Evolutionary conservation across 1,140 invertebrate species (phyloP), one percentile per base, ranked within the genome.

Genomic region (Drosophila nigromelanica): DNA sequence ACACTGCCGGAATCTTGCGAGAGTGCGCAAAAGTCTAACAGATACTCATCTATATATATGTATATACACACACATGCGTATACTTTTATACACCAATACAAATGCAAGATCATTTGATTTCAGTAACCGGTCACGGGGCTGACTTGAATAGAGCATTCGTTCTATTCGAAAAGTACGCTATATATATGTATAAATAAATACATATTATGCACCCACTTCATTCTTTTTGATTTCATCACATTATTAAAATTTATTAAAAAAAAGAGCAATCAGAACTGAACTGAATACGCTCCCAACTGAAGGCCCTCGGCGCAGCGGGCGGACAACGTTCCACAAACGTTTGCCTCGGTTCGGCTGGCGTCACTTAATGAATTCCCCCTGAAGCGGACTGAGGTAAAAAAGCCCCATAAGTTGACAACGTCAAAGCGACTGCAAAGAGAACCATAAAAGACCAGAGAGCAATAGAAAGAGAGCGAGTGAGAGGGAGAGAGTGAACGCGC

Each of bases 321-420:
- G 50, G 30, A 51, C 45, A 64, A 42, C 47, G 59, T 21, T 73
- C 43, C 73, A 55, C 21, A 70, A 48, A 56, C 58, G 78, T 61
- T 73, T 59, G 70, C 51, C 27, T 60, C 62, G 63, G 27, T 33
- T 47, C 51, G 51, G 75, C 39, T 63, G 64, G 50, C 59, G 64
- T 78, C 61, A 75, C 56, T 58, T 45, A 82, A 81, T 81, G 64
- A 81, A 66, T 59, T 52, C 12, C 66, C 66, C 42, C 51, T 33
- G 24, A 52, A 30, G 39, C 18, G 55, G 52, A 55, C 33, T 5
- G 12, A 37, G 42, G 8, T n/a, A 30, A 50, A 54, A 70, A 70
- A 74, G 52, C 51, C 73, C 50, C 62, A 54, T 35, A 58, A 59
- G 66, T 52, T 71, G 39, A 14, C 33, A 35, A 21, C 27, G 66